Evolutionary conservation across 2,797 vertebrate genomes (phyloP), one percentile per base, ranked within the genome.

Genomic region (Vultur gryphus): DNA sequence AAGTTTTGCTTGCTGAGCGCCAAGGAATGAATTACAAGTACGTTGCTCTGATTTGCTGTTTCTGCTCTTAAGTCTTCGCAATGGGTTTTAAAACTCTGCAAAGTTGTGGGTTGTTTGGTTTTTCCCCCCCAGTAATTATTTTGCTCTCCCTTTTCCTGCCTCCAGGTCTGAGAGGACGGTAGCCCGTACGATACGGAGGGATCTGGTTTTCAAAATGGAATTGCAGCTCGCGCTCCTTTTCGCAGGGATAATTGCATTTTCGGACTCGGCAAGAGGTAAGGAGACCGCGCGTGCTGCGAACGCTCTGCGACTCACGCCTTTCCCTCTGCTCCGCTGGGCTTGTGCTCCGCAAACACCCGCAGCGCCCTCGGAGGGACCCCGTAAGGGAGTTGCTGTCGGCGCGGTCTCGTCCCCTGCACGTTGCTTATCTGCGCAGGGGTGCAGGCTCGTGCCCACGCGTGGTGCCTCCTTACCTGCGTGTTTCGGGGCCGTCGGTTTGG

Each of bases 221-320:
- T 94, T 98, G 93, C 98, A 92, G 85, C 95, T 98, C 10, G 95
- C 79, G 14, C 96, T 98, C 41, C 93, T 98, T 69, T 46, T 98
- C 5, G 96, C 96, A 54, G 98, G 98, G 93, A 96, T 97, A 70
- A 70, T 98, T 54, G 95, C 94, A 1, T 93, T 98, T 79, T 97
- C 97, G 13, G 96, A 98, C 92, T 97, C 98, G 1, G 98, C 97
- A 2, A 97, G 98, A 97, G 98, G 98, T 98, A 96, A 98, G 98
- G 89, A 64, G 17, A 55, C 26, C 0, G 9, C 0, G 24, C 20
- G 31, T 4, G 59, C 70, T 51, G 69, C 3, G 6, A 49, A 8
- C 13, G 2, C 58, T 62, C 44, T 13, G 65, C 2, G 14, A 8
- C 59, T 83, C 15, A 6, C 25, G 14, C 51, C 57, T 28, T 76